A percentile compares a stretch with the other conserved stretches of the same genome.
phyloP scores from a whole-genome alignment of 2,797 vertebrate genomes.

The Manis crassicaudata region DNA sequence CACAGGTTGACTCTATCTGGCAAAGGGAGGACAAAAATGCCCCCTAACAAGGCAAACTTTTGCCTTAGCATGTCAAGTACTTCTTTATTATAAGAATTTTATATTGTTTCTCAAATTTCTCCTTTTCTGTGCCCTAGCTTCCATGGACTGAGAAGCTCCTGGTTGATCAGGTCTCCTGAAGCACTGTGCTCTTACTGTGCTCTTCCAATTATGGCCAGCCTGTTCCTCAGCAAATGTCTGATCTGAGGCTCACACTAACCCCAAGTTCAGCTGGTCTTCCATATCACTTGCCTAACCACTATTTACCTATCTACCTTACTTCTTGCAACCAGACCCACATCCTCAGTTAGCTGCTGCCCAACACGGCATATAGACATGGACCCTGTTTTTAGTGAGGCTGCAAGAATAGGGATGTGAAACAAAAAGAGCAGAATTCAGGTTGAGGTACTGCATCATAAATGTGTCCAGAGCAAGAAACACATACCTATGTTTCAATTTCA shows the following conservation, averaged over 20 bases:
- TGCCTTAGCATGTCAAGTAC: not conserved
- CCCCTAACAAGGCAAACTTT: not conserved
- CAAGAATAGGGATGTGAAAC: not conserved
- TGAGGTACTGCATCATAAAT: not conserved
- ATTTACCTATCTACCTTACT: not conserved
- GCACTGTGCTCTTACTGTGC: not conserved
- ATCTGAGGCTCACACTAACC: not conserved
- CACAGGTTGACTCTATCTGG: not conserved
- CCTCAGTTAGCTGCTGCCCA: not conserved
- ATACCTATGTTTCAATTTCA: not conserved
- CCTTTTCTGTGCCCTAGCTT: not conserved
- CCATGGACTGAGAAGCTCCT: not conserved
- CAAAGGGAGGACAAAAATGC: not conserved
- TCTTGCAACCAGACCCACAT: not conserved
- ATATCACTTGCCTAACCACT: not conserved
- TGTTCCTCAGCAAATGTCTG: not conserved
- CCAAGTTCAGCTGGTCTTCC: not conserved
- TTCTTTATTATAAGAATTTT: not conserved
- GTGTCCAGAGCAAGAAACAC: not conserved
- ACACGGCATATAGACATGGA: not conserved
- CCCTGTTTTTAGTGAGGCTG: not conserved
- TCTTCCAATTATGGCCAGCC: not conserved
- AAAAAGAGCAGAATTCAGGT: not conserved
- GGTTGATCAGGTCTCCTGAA: not conserved
- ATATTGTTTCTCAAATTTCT: not conserved